Evolutionary conservation across 2,888 invertebrate species (phyloP).

Genomic region (Myopa tessellatipennis): DNA sequence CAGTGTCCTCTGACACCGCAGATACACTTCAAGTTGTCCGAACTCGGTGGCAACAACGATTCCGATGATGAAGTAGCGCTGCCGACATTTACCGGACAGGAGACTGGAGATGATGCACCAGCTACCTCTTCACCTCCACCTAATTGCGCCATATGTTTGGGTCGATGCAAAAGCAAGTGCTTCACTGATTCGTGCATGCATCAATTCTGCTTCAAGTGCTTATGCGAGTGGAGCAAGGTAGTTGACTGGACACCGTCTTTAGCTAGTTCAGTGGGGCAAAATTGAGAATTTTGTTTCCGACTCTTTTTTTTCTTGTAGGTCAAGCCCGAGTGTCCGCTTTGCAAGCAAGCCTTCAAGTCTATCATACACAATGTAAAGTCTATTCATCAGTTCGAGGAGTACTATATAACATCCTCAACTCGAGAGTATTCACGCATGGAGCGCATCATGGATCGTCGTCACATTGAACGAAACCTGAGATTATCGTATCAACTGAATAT

Average conservation of each 20-base stretch:
- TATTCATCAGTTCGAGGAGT: conserved; percentile 88
- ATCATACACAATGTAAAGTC: conserved; percentile 94
- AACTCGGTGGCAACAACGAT: conserved; percentile 58
- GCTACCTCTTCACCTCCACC: conserved; percentile 78
- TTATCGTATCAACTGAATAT: conserved; percentile 1
- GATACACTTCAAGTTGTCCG: conserved; percentile 54
- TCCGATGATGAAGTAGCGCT: conserved; percentile 46
- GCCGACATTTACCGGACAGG: conserved; percentile 27
- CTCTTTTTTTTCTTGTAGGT: conserved; percentile 70
- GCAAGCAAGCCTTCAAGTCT: conserved; percentile 90
- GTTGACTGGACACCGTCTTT: conserved; percentile 31
- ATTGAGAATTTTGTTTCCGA: too few relatives aligned
- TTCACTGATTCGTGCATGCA: conserved; percentile 93
- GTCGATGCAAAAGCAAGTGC: conserved; percentile 86
- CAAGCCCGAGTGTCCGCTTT: conserved; percentile 93
- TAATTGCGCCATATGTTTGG: conserved; percentile 93
- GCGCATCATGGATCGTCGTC: conserved; percentile 35
- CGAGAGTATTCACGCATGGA: conserved; percentile 51
- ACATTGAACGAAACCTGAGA: conserved; percentile 12
- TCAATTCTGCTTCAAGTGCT: conserved; percentile 92
- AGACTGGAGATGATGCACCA: conserved; percentile 46
- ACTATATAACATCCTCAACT: conserved; percentile 70
- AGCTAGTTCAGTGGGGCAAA: too few relatives aligned
- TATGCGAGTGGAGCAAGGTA: conserved; percentile 93
- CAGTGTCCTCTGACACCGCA: conserved; percentile 41